Evolutionary conservation across 2,113 vertebrate genomes (phyloP), one percentile per base, ranked within the genome.

Genomic region (Pardalotus punctatus): DNA sequence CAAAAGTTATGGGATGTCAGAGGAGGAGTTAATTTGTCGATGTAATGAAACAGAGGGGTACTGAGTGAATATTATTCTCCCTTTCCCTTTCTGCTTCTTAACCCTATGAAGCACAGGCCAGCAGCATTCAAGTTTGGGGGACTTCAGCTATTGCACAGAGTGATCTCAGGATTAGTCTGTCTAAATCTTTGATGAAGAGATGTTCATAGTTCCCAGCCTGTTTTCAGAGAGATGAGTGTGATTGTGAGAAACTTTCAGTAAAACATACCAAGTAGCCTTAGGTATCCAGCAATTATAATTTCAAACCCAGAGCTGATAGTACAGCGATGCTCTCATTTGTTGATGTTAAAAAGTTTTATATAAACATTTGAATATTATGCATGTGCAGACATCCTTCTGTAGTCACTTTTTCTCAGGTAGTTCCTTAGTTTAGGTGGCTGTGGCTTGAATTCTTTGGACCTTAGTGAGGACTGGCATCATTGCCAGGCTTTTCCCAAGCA

Each of bases 1-100:
- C 78, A 78, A 88, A 97, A 94, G 78, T 77, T 95, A 23, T 22
- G 38, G 90, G 81, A 81, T 96, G 50, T 80, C 80, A 64, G n/a
- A 60, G 67, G 81, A 91, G 73, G 76, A 86, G 88, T 90, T 80
- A 73, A 73, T 71, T 92, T 8, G 6, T 64, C 1, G 1, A 3
- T 78, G 51, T 64, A 35, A 62, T 43, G 67, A 64, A 82, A 65
- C 25, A 40, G 28, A 19, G 36, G 12, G 25, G 3, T 86, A 38
- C 50, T 19, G 50, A 88, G 51, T 51, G 45, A 38, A 78, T 81
- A 61, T 65, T 88, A 25, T 40, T 74, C 16, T 51, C 38, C 60
- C 8, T 4, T 85, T 77, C 15, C 15, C 7, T 77, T 83, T 73
- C 10, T 10, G 13, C 10, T 45, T 35, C 12, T 42, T 91, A 91